phyloP scores from a whole-genome alignment of 2,113 vertebrate species.

The Phalacrocorax carbo region DNA sequence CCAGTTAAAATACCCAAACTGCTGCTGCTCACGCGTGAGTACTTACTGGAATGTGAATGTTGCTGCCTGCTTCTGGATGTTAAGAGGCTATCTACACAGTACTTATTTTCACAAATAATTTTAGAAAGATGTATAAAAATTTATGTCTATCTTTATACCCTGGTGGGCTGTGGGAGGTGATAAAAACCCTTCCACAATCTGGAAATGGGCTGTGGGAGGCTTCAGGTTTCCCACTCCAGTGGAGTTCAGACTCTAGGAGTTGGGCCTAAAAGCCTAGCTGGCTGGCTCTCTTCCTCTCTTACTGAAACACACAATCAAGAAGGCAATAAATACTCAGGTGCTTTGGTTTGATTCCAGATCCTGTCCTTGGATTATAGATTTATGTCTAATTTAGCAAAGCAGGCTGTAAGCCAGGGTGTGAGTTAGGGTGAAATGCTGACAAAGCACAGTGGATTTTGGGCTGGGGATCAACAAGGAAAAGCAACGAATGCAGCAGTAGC shows the following conservation, averaged over 20 bases:
- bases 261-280: conserved; percentile 21
- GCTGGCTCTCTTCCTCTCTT: background rate
- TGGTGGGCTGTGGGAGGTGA: conserved; percentile 10
- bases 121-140: conserved; percentile 27
- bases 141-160: background rate
- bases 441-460: background rate
- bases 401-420: background rate
- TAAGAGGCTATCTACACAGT: background rate
- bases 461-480: background rate
- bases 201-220: background rate
- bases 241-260: background rate
- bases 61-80: background rate
- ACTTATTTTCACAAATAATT: background rate
- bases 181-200: background rate
- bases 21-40: background rate
- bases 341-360: background rate
- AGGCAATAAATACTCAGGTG: background rate
- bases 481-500: background rate
- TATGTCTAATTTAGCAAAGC: background rate
- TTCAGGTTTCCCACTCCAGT: background rate
- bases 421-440: conserved; percentile 8
- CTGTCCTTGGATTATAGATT: background rate
- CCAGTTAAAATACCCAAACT: background rate
- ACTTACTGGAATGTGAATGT: background rate
- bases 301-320: background rate